phyloP scores from a whole-genome alignment of 2,797 vertebrate genomes.

The Liparis tanakae region DNA sequence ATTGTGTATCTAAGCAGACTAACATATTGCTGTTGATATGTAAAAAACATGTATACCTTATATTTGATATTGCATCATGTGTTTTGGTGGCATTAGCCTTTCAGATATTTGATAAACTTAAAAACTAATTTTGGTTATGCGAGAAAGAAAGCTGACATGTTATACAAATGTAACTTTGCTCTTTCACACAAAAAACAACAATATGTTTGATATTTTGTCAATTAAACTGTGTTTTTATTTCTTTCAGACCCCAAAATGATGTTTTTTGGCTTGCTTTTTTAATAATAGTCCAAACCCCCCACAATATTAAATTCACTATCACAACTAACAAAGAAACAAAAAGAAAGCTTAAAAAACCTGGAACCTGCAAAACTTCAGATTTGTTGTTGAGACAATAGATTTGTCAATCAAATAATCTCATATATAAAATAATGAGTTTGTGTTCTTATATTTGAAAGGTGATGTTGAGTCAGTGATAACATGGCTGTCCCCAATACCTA shows the following conservation, averaged over 20 bases:
- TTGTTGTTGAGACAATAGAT: background rate
- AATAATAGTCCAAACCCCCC: background rate
- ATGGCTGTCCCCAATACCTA: slow-evolving; percentile 74
- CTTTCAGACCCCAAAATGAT: background rate
- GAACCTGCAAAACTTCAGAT: background rate
- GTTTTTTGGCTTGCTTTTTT: background rate
- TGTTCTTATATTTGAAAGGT: slow-evolving; percentile 43
- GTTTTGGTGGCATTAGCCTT: slow-evolving; percentile 8
- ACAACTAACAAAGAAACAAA: background rate
- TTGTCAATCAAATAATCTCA: background rate
- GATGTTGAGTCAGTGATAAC: slow-evolving; percentile 23
- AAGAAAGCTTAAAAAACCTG: background rate
- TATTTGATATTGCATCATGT: slow-evolving; percentile 8
- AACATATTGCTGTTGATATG: background rate
- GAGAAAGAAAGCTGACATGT: background rate
- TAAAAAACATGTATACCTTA: background rate
- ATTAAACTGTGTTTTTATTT: background rate
- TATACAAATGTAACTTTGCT: background rate
- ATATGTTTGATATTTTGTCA: background rate
- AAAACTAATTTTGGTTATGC: background rate
- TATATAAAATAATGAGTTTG: background rate
- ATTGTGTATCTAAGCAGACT: background rate
- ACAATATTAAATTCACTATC: background rate
- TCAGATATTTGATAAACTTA: background rate
- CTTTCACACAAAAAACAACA: background rate